Evolutionary conservation across 2,113 vertebrate species (phyloP).

Genomic region (Ictalurus punctatus): DNA sequence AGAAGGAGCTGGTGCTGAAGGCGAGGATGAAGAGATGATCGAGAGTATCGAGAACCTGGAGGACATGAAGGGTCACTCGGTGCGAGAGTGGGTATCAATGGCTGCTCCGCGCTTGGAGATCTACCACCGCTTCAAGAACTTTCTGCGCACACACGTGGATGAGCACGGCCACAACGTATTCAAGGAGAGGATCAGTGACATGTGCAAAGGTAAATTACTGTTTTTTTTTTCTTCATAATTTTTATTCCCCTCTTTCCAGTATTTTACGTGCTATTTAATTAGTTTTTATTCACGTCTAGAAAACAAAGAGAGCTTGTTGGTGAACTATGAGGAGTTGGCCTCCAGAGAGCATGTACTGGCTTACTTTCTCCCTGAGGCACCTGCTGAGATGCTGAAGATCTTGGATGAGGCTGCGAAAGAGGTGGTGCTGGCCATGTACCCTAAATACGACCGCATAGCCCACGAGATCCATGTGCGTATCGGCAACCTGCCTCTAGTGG

Average conservation of each 20-base stretch:
- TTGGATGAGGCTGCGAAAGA: slow-evolving; percentile 95
- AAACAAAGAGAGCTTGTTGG: slow-evolving; percentile 93
- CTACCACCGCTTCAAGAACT: slow-evolving; percentile 98
- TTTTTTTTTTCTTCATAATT: not conserved
- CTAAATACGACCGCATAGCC: slow-evolving; percentile 92
- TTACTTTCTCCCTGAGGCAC: slow-evolving; percentile 95
- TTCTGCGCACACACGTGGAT: slow-evolving; percentile 93
- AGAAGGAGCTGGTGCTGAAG: slow-evolving; percentile 77
- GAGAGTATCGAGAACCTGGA: slow-evolving; percentile 99
- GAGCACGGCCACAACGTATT: slow-evolving; percentile 95
- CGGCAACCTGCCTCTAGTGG: slow-evolving; percentile 91
- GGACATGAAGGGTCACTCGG: slow-evolving; percentile 95
- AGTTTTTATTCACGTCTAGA: slow-evolving; percentile 68
- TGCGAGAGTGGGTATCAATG: slow-evolving; percentile 98
- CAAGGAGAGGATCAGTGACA: slow-evolving; percentile 96
- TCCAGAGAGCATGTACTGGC: slow-evolving; percentile 93
- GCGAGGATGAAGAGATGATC: slow-evolving; percentile 93
- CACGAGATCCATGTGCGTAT: slow-evolving; percentile 93
- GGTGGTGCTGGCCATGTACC: slow-evolving; percentile 96
- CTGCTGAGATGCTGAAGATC: slow-evolving; percentile 93
- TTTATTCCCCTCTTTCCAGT: not conserved
- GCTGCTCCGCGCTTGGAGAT: slow-evolving; percentile 92
- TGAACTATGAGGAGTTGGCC: slow-evolving; percentile 94
- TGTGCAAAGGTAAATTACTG: slow-evolving; percentile 89
- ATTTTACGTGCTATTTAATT: not conserved